Percentiles rank a stretch among this genome's conserved stretches.
Evolutionary conservation across 2,113 vertebrate species (phyloP).

Genomic region (Craseonycteris thonglongyai): DNA sequence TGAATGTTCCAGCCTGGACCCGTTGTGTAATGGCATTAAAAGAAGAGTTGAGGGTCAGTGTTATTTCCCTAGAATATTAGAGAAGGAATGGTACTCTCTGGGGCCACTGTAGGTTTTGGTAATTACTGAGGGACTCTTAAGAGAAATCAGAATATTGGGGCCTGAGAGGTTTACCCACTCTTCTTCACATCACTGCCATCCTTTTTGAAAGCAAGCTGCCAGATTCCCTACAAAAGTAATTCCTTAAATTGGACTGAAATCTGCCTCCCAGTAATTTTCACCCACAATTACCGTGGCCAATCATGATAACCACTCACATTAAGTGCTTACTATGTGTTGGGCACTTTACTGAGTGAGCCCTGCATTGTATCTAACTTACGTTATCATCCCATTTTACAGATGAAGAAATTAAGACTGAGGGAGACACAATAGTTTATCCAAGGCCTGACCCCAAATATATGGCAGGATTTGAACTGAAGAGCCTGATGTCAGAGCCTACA

Average conservation of each 20-base stretch:
- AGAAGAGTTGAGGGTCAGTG: neutral
- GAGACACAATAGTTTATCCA: neutral
- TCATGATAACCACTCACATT: neutral
- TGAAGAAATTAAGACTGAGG: neutral
- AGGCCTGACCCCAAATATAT: neutral
- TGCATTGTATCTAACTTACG: neutral
- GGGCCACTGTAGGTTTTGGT: neutral
- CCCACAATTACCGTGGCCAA: neutral
- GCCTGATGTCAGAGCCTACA: neutral
- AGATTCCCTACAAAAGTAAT: conserved; percentile 15
- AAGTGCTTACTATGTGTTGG: neutral
- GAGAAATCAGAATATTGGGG: neutral
- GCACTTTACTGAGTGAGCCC: neutral
- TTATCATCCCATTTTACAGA: neutral
- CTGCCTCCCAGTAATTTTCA: conserved; percentile 4
- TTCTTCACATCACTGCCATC: neutral
- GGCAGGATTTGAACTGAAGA: neutral
- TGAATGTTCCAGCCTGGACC: neutral
- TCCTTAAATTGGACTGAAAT: conserved; percentile 15
- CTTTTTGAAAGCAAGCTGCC: conserved; percentile 22
- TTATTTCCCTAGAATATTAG: neutral
- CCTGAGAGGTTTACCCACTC: neutral
- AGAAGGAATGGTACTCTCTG: neutral
- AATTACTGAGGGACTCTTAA: neutral
- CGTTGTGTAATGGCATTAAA: neutral